phyloP scores from a whole-genome alignment of 2,888 invertebrate genomes.

The Scelioninae gen. 1 region DNA sequence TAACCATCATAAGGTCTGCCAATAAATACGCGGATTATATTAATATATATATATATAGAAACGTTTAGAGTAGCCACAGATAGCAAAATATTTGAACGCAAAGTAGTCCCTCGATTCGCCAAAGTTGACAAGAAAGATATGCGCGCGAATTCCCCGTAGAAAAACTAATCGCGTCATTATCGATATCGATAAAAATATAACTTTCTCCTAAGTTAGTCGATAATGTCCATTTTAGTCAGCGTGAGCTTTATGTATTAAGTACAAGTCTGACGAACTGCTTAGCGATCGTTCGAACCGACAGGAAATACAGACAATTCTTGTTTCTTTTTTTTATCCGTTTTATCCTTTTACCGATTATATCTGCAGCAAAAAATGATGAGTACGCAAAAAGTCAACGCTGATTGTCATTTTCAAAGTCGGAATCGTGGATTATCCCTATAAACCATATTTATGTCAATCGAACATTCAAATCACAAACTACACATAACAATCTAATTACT shows the following conservation, averaged over 20 bases:
- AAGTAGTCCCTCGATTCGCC: conserved; percentile 18
- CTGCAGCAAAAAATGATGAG: conserved; percentile 8
- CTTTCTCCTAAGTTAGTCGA: conserved; percentile 48
- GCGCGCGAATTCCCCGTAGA: conserved; percentile 46
- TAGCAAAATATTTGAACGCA: conserved; percentile 50
- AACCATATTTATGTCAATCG: conserved; percentile 1
- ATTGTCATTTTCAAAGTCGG: conserved; percentile 47
- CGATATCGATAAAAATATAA: conserved; percentile 61
- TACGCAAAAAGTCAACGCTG: conserved; percentile 40
- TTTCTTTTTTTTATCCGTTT: background rate
- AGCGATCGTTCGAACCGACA: conserved; percentile 32
- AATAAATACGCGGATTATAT: conserved; percentile 28
- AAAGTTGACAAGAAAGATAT: conserved; percentile 44
- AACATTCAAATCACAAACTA: too few species aligned
- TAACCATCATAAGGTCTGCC: conserved; percentile 10
- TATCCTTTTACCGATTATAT: background rate
- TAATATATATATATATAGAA: conserved; percentile 11
- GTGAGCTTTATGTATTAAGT: conserved; percentile 48
- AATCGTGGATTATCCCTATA: background rate
- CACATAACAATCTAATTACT: too few species aligned
- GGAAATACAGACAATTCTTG: background rate
- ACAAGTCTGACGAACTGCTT: conserved; percentile 35
- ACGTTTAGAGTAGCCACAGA: conserved; percentile 41
- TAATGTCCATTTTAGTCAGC: conserved; percentile 29
- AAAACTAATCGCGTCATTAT: conserved; percentile 55